Percentiles rank a stretch among this genome's conserved stretches.
Conservation (phyloP, 2,888 invertebrate species). For the Iphiclides podalirius region DNA sequence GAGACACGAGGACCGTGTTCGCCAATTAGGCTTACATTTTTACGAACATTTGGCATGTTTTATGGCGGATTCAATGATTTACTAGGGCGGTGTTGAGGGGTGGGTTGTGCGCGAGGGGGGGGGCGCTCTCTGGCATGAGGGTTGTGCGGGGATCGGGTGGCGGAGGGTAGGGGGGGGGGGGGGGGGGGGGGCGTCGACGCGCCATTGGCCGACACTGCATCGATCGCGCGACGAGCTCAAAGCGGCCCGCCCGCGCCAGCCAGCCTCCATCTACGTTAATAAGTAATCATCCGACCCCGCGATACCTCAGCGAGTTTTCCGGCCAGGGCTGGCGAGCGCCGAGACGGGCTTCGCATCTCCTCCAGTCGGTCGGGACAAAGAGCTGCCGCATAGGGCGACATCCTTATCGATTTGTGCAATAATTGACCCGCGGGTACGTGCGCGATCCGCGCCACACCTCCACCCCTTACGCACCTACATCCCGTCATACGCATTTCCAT, state of each 20-base stretch:
- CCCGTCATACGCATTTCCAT: conserved; percentile 46
- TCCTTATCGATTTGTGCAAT: conserved; percentile 73
- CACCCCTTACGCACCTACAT: conserved; percentile 54
- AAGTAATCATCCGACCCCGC: conserved; percentile 79
- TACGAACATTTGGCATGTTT: conserved; percentile 77
- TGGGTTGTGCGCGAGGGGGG: conserved; percentile 43
- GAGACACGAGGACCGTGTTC: conserved; percentile 69
- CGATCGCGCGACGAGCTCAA: conserved; percentile 73
- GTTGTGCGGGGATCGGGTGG: conserved; percentile 67
- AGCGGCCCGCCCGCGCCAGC: conserved; percentile 74
- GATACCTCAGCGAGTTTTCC: conserved; percentile 76
- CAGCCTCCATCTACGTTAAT: conserved; percentile 80
- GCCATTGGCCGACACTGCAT: conserved; percentile 78
- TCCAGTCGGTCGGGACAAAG: conserved; percentile 73
- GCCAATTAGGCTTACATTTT: conserved; percentile 78
- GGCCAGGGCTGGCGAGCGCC: conserved; percentile 62
- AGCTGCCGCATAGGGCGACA: conserved; percentile 65
- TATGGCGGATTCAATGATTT: conserved; percentile 79
- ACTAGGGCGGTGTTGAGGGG: conserved; percentile 71
- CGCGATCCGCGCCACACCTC: conserved; percentile 53
- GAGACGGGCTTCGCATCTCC: conserved; percentile 72
- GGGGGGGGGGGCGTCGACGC: conserved; percentile 65
- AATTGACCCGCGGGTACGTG: conserved; percentile 70
- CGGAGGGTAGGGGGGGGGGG: conserved; percentile 49
- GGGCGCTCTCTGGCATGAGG: conserved; percentile 44